Evolutionary conservation across 2,888 invertebrate genomes (phyloP).

Genomic region (Athalia rosae): DNA sequence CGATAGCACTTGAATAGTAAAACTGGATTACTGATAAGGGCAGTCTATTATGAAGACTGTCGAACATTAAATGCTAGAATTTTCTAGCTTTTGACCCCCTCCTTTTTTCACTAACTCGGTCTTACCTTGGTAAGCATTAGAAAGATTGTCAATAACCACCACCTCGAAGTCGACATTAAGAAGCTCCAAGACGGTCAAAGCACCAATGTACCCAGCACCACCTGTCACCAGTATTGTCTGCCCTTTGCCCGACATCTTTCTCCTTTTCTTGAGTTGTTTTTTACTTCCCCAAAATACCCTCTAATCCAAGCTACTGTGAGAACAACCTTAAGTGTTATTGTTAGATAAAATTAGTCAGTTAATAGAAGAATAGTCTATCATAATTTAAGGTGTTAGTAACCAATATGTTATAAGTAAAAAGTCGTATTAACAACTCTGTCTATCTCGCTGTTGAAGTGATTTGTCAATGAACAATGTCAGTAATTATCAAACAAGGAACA

Average conservation of each 20-base stretch:
- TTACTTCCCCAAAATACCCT: conserved; percentile 11
- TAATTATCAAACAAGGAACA: no score
- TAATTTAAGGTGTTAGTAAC: conserved; percentile 2
- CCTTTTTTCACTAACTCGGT: conserved; percentile 59
- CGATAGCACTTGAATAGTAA: no score
- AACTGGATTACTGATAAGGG: no score
- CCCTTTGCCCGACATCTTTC: conserved; percentile 53
- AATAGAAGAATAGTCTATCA: not conserved
- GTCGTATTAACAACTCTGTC: no score
- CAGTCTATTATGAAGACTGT: no score
- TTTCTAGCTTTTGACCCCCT: not conserved
- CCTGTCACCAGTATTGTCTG: conserved; percentile 88
- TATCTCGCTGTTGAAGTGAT: no score
- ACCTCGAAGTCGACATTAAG: conserved; percentile 84
- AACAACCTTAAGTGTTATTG: not conserved
- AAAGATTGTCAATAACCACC: conserved; percentile 91
- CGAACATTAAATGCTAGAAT: no score
- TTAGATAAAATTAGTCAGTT: not conserved
- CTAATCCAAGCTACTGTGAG: not conserved
- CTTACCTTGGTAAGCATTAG: conserved; percentile 85
- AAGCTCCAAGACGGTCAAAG: conserved; percentile 90
- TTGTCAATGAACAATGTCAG: no score
- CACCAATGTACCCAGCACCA: conserved; percentile 96
- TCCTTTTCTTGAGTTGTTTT: not conserved
- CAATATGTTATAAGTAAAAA: not conserved